Percentiles rank a stretch among this genome's conserved stretches.
These are phyloP conservation scores for Phragmatobia fuliginosa DNA, from an alignment of 2,888 invertebrate species.

Conservation along the genomic window DNA sequence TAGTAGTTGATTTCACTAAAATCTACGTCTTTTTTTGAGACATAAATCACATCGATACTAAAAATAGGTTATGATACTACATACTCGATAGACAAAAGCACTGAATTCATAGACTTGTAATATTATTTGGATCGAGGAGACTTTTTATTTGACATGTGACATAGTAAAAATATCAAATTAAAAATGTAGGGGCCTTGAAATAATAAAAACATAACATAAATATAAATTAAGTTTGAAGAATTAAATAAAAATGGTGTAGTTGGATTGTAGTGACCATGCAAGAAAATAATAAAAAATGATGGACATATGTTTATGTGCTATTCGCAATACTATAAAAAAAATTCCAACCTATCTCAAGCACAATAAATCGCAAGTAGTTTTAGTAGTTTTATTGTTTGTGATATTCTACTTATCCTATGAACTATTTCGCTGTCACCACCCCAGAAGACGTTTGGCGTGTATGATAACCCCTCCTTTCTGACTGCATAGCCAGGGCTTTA, in stretches of 20 bases:
- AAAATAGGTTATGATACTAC: neutral
- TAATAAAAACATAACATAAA: neutral
- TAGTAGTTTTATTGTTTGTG: constrained; percentile 54
- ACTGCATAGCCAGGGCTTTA: neutral
- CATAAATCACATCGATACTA: neutral
- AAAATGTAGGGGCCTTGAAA: neutral
- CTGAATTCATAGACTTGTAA: neutral
- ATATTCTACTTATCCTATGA: constrained; percentile 56
- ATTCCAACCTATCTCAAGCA: constrained; percentile 16
- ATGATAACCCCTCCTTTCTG: constrained; percentile 1
- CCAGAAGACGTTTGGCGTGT: constrained; percentile 48
- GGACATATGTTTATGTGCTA: constrained; percentile 1
- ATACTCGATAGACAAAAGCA: neutral
- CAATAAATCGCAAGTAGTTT: constrained; percentile 52
- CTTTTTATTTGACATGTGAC: neutral
- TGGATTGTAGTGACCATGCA: neutral
- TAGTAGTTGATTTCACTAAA: neutral
- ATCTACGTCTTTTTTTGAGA: neutral
- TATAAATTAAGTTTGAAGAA: neutral
- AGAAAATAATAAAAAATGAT: constrained; percentile 1
- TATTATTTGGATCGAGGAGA: neutral
- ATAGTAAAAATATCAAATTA: neutral
- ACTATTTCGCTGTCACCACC: constrained; percentile 59
- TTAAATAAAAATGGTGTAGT: neutral
- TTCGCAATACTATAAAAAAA: neutral